Evolutionary conservation across 2,888 invertebrate genomes (phyloP), one percentile per base, ranked within the genome.

Genomic region (Aradus depressus): DNA sequence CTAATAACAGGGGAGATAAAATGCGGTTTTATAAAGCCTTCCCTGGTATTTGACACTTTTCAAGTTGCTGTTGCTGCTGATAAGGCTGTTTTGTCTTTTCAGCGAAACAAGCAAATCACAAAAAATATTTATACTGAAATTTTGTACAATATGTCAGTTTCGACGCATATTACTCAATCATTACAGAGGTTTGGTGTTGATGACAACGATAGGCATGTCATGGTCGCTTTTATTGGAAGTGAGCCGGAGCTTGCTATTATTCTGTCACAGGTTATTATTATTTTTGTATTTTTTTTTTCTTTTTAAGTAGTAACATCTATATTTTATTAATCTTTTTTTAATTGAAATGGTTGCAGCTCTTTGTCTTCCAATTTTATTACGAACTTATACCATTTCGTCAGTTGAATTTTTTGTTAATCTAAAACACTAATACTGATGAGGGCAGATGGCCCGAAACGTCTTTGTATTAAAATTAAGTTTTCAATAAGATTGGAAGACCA

Each of bases 91-190:
- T 60, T 76, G 1, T 68, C 73, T 2, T 69, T 73, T 43, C 73
- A 71, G 59, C 63, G 63, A 1, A 64, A 65, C 10, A 66, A 65
- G 28, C 67, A 79, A 63, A 74, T 75, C 0, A 84, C 84, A 0
- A 75, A 73, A 61, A 74, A 72, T 6, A 61, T 82, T 1, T 77
- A 70, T 62, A 74, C 80, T 0, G 84, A 84, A 67, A 72, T 82
- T 42, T 62, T 84, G 16, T 84, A 73, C 63, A 80, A 79, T 64
- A 67, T 84, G 52, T 82, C 82, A 0, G 65, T 76, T 1, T 75
- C 80, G 0, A 80, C 76, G 62, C 82, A 81, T 60, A 84, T 84
- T 56, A 72, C 77, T 3, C 76, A 77, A 57, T 80, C 84, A 54
- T 68, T 85, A 43, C 69, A 65, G 44, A 77, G 71, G 53, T 84